phyloP scores from a whole-genome alignment of 2,888 invertebrate genomes.

The Aspidiotus rigidus region DNA sequence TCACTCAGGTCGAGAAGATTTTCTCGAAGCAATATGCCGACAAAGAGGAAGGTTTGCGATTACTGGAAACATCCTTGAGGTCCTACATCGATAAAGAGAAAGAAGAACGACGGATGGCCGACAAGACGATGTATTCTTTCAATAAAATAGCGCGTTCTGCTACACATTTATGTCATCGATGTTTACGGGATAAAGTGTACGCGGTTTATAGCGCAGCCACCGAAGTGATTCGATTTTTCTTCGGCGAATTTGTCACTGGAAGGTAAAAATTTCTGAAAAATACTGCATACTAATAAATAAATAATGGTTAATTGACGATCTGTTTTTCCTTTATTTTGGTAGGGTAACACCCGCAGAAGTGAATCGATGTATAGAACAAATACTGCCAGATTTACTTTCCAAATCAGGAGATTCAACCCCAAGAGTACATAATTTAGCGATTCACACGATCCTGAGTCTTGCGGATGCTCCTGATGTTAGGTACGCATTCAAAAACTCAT shows the following conservation, averaged over 20 bases:
- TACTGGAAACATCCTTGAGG: constrained; percentile 52
- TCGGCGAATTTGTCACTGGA: constrained; percentile 73
- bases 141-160: constrained; percentile 78
- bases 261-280: constrained; percentile 47
- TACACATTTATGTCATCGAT: constrained; percentile 65
- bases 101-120: constrained; percentile 34
- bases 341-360: constrained; percentile 77
- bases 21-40: constrained; percentile 83
- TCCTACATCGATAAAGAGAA: constrained; percentile 37
- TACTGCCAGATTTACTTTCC: constrained; percentile 70
- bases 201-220: constrained; percentile 78
- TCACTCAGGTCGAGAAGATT: constrained; percentile 68
- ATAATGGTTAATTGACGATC: constrained; percentile 24
- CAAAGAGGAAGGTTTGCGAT: constrained; percentile 75
- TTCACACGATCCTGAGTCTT: constrained; percentile 75
- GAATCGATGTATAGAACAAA: constrained; percentile 68
- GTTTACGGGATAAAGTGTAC: constrained; percentile 77
- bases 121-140: constrained; percentile 47
- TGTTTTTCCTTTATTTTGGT: constrained; percentile 32
- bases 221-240: constrained; percentile 67
- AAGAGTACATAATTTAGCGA: constrained; percentile 74
- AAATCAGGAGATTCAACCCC: constrained; percentile 83
- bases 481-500: constrained; percentile 42
- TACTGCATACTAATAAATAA: background rate
- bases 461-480: constrained; percentile 72